Conservation (phyloP, 1,140 invertebrate genomes). For the Geopemphigus sp. region DNA sequence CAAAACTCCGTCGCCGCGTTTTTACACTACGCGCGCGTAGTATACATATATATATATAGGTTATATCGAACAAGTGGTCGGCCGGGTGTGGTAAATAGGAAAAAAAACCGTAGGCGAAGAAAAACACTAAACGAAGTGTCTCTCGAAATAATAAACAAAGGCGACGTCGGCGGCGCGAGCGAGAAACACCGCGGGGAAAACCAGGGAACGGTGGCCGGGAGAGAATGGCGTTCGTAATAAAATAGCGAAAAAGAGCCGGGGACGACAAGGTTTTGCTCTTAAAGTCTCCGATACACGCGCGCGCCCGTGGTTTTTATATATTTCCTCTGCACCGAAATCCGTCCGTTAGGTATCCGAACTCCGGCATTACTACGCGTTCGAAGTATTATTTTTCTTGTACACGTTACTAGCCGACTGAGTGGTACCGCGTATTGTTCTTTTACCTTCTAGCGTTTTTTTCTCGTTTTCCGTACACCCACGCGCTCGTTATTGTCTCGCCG, state of each 20-base stretch:
- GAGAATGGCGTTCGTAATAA: background rate
- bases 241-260: background rate
- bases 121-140: background rate
- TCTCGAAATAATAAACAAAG: conserved; percentile 36
- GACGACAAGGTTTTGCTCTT: conserved; percentile 38
- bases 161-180: background rate
- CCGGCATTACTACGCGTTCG: background rate
- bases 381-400: background rate
- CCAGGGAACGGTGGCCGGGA: too few relatives aligned
- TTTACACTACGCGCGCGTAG: background rate
- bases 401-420: background rate
- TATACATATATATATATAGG: background rate
- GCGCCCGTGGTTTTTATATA: background rate
- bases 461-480: background rate
- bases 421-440: conserved; percentile 5
- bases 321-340: background rate
- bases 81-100: background rate
- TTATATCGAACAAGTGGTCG: background rate
- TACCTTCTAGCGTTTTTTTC: background rate
- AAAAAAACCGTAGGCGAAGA: background rate
- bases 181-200: background rate
- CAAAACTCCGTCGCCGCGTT: background rate
- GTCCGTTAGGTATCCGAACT: too few relatives aligned
- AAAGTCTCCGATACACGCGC: background rate
- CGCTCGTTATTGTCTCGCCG: too few relatives aligned